These are phyloP conservation scores for Petrocephalus schoutedeni DNA, from an alignment of 2,797 vertebrate genomes.

Conservation along the genomic window DNA sequence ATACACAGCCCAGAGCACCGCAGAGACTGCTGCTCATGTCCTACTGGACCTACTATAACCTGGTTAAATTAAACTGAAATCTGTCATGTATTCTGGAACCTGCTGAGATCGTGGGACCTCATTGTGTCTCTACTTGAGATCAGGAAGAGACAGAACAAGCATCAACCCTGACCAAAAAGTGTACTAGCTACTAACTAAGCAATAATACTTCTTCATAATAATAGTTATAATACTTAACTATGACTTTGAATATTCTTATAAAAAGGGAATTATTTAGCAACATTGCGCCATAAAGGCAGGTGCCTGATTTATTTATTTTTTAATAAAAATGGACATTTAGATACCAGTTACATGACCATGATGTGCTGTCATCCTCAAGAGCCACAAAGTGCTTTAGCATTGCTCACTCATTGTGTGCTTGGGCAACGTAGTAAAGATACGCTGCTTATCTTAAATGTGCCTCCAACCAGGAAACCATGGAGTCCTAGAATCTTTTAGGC, in stretches of 20 bases:
- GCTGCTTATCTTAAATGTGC: not conserved
- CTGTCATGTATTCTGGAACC: not conserved
- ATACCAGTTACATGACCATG: not conserved
- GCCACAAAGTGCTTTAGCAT: not conserved
- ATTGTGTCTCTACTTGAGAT: not conserved
- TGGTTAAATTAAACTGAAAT: not conserved
- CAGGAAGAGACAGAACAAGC: not conserved
- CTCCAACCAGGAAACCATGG: not conserved
- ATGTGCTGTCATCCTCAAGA: not conserved
- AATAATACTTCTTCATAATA: not conserved
- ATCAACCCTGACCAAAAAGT: not conserved
- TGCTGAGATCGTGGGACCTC: not conserved
- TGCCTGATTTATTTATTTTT: not conserved
- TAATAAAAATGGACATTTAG: not conserved
- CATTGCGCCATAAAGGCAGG: not conserved
- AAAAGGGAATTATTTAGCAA: not conserved
- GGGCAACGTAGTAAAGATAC: not conserved
- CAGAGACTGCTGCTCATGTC: not conserved
- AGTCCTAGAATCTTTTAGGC: not conserved
- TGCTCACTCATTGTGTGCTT: not conserved
- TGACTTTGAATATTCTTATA: not conserved
- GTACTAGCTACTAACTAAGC: not conserved
- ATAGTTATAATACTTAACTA: not conserved
- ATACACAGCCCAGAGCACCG: not conserved
- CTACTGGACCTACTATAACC: not conserved